A percentile compares a stretch with the other conserved stretches of the same genome.
Conservation (phyloP, 2,113 vertebrate genomes). For the Petromus typicus region DNA sequence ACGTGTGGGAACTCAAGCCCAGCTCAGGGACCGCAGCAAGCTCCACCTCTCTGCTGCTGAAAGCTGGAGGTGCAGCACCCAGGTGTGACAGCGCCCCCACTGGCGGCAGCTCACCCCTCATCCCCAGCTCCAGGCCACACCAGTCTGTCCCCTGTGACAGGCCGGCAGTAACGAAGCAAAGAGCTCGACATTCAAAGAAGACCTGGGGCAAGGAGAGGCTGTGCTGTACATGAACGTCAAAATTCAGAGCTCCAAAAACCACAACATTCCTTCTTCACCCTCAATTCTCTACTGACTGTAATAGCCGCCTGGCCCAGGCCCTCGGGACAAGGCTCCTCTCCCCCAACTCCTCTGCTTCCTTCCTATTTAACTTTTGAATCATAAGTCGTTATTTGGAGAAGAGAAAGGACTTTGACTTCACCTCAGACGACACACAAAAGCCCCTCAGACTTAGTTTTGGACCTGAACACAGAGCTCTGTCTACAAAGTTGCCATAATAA, state of each 20-base stretch:
- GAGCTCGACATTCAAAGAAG: not conserved
- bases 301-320: not conserved
- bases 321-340: rapidly evolving
- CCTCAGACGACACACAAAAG: not conserved
- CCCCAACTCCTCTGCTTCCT: not conserved
- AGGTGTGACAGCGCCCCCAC: rapidly evolving
- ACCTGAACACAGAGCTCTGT: too few species aligned
- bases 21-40: not conserved
- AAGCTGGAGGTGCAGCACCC: too few species aligned
- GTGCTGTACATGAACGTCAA: not conserved
- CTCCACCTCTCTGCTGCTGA: not conserved
- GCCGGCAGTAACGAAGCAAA: not conserved
- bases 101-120: too few species aligned
- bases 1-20: rapidly evolving
- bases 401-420: not conserved
- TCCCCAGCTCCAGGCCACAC: not conserved
- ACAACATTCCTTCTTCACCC: rapidly evolving
- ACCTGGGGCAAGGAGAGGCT: not conserved
- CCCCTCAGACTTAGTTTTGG: rapidly evolving
- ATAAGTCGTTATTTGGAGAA: not conserved
- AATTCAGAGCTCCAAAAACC: not conserved
- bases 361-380: not conserved
- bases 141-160: not conserved
- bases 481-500: rapidly evolving
- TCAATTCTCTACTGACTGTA: not conserved